Evolutionary conservation across 2,113 vertebrate species (phyloP), one percentile per base, ranked within the genome.

Genomic region (Turnix velox): DNA sequence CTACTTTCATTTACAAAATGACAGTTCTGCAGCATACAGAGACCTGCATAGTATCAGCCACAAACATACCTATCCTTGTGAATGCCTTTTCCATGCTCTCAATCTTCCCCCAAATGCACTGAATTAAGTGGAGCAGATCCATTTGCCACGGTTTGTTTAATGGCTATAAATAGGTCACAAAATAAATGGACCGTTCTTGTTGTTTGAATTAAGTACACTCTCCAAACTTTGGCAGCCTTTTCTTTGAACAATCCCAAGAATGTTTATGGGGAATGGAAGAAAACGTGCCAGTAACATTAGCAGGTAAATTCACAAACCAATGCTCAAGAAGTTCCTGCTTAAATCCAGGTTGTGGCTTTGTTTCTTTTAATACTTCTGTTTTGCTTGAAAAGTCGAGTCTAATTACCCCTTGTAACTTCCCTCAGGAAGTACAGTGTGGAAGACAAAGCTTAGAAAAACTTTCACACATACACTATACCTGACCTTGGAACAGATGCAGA

Each of bases 121-220:
- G 63, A 68, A 81, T 87, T 92, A 93, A 85, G 58, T 52, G 79
- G 83, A 80, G 39, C 27, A 94, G 78, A 82, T 82, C 75, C 67
- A 73, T 88, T 91, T 90, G 84, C 28, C 37, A 80, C 0, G 7
- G 84, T 92, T 95, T 89, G 76, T 92, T 94, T 87, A 87, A 88
- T 48, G 86, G 89, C 68, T 84, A 82, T 74, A 90, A 94, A 94
- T 69, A 93, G 58, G 78, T 90, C 77, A 93, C 52, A 92, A 87
- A 77, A 93, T 81, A 95, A 96, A 92, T 46, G 52, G 79, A 79
- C 66, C 2, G 0, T 25, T 77, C 80, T 22, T 35, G 20, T 35
- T 1, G 0, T 65, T 52, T 76, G 45, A 87, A 73, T 68, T 90
- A 86, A 90, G 72, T 42, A 79, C n/a, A 85, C 84, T 81, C 84